Base-by-base conservation (phyloP, 2,888 invertebrate species). In the Xestia ashworthii region DNA sequence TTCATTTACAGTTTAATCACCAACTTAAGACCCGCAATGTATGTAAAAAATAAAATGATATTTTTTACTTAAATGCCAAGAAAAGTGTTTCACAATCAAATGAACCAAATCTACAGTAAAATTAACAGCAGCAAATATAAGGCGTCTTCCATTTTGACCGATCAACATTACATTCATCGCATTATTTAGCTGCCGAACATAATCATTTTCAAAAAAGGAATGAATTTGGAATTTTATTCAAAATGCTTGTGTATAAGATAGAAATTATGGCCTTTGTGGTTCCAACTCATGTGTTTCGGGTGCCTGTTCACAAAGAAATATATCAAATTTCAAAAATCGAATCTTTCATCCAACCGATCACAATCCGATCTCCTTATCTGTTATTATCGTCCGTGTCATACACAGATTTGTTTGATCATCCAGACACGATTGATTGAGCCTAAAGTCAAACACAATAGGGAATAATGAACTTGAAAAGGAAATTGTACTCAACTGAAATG, bases 361-460 rank as follows among this genome's bases (percentile, higher is more conserved):
- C 41, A 69, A 66, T 50, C 55, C 60, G 70, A 83, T 83, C 48
- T 73, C 69, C 83, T 60, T 62, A 53, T 70, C 73, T 38, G 60
- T 83, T 79, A 69, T 80, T 73, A 62, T 73, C 44, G 25, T 71
- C 38, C 32, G 22, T 64, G 78, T 70, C 80, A 70, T 38, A 38
- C 69, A 77, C 76, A 82, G 74, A 77, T 73, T 71, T 71, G 25
- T 76, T 84, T 85, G 69, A 73, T 82, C 55, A 38, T 32, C 19
- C n/a, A 65, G n/a, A 74, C 16, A 69, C 44, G 58, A 71, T 75
- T 67, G 58, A 74, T 71, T 64, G 67, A 71, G 41, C 62, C 48
- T 68, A 64, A 19, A 53, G 50, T 41, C 44, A 58, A 53, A 72
- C 48, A 71, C 58, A 81, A 72, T 38, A 25, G 6, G 38, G 22